phyloP scores from a whole-genome alignment of 2,888 invertebrate species.

The Malacosoma neustria region DNA sequence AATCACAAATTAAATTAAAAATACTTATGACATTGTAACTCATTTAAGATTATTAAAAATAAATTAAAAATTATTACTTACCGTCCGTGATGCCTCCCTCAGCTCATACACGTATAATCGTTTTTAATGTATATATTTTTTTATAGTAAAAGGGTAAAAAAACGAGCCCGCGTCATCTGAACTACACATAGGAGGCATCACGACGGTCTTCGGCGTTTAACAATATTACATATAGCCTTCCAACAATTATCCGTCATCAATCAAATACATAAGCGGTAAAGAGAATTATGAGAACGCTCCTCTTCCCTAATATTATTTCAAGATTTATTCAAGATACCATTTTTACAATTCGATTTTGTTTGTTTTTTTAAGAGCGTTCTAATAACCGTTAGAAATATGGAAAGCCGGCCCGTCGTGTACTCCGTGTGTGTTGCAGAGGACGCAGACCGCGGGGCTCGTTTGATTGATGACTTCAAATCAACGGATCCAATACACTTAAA shows the following conservation, averaged over 20 bases:
- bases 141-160: slow-evolving; percentile 14
- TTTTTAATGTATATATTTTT: slow-evolving; percentile 14
- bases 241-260: slow-evolving; percentile 70
- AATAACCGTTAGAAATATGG: slow-evolving; percentile 18
- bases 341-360: background rate
- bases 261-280: slow-evolving; percentile 32
- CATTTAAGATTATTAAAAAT: too few species aligned
- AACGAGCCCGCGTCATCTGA: slow-evolving; percentile 62
- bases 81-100: slow-evolving; percentile 63
- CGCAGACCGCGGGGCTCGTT: slow-evolving; percentile 50
- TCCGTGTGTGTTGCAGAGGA: slow-evolving; percentile 66
- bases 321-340: background rate
- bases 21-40: too few species aligned
- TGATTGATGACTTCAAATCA: slow-evolving; percentile 75
- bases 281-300: slow-evolving; percentile 32
- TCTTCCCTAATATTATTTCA: too few species aligned
- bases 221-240: slow-evolving; percentile 38
- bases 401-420: slow-evolving; percentile 63
- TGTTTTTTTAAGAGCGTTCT: slow-evolving; percentile 20
- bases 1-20: too few species aligned
- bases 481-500: slow-evolving; percentile 39
- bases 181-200: slow-evolving; percentile 72
- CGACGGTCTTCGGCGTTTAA: slow-evolving; percentile 47
- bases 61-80: slow-evolving; percentile 37
- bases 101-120: slow-evolving; percentile 22